Percentiles rank a stretch among this genome's conserved stretches.
Conservation (phyloP, 2,888 invertebrate genomes). For the Taenaris catops region DNA sequence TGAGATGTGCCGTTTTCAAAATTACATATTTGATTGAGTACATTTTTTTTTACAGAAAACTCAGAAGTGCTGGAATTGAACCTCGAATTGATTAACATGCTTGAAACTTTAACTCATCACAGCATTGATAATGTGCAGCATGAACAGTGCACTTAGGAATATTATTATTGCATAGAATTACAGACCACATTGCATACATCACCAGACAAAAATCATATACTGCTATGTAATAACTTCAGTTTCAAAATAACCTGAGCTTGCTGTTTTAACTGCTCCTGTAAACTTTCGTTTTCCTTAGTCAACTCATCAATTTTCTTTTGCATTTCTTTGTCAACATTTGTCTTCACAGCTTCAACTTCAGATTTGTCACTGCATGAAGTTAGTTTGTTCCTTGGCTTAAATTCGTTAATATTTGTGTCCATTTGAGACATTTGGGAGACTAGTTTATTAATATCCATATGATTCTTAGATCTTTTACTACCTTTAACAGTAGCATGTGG, state of each 20-base stretch:
- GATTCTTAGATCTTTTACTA: slow-evolving; percentile 72
- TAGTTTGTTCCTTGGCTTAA: slow-evolving; percentile 68
- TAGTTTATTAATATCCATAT: slow-evolving; percentile 83
- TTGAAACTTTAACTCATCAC: no score
- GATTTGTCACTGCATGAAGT: slow-evolving; percentile 52
- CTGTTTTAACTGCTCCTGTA: slow-evolving; percentile 91
- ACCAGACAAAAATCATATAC: no score
- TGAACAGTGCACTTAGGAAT: no score
- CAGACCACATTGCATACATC: no score
- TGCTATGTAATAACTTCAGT: no score
- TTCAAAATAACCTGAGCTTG: slow-evolving; percentile 89
- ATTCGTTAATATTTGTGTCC: slow-evolving; percentile 81
- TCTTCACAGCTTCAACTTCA: slow-evolving; percentile 32
- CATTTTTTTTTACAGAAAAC: no score
- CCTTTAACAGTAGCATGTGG: slow-evolving; percentile 64
- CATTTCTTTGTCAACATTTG: slow-evolving; percentile 70
- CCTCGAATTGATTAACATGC: no score
- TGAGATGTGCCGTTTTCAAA: no score
- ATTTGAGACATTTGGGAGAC: slow-evolving; percentile 86
- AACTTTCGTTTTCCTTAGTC: slow-evolving; percentile 83
- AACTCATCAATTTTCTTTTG: slow-evolving; percentile 82
- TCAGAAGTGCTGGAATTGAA: no score
- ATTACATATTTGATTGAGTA: no score
- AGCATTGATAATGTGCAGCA: no score
- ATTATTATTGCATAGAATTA: no score